Base-by-base conservation (phyloP, 2,797 vertebrate genomes). In the Macroramphosus scolopax region DNA sequence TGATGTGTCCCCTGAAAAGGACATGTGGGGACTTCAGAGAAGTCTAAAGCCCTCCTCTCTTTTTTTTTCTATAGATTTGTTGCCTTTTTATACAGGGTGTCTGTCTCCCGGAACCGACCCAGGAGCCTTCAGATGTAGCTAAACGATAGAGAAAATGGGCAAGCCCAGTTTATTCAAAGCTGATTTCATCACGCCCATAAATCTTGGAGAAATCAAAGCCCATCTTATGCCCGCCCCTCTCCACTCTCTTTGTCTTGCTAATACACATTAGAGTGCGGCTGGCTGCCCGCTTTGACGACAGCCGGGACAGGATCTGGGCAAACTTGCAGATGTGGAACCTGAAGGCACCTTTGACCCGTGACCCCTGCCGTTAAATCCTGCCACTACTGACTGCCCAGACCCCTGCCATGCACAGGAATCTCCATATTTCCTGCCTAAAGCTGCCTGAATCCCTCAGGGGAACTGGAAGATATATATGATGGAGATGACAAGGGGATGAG, bases 141-240 rank as follows among this genome's bases (percentile, higher is more conserved):
- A 89, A 93, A 93, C 77, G 89, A 92, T 81, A 86, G 72, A 89
- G 90, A 92, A 93, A 93, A 89, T 75, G 85, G 87, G 88, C 63
- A 89, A 91, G 86, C 85, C 84, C 87, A 82, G 36, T 78, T 71
- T 76, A 85, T 91, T 94, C 80, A 86, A 81, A 52, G 75, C 86
- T 17, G 80, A 93, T 95, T 96, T 93, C 92, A 94, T 91, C 90
- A 93, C 83, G 85, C 87, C 87, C 89, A 96, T 96, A 96, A 96
- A 97, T 96, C 94, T 96, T 87, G 36, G 88, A 84, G 89, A 92
- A 94, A 94, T 95, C 93, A 94, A 95, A 94, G 91, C 87, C 88
- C 79, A 65, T 88, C 75, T 83, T 82, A 59, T 55, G 39, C 68
- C 60, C 51, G 2, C 51, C 81, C 77, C 64, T 77, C 57, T 70